These are phyloP conservation scores for Nematostella vectensis DNA, from an alignment of 92 coral and sea anemone genomes.

Conservation along the genomic window DNA sequence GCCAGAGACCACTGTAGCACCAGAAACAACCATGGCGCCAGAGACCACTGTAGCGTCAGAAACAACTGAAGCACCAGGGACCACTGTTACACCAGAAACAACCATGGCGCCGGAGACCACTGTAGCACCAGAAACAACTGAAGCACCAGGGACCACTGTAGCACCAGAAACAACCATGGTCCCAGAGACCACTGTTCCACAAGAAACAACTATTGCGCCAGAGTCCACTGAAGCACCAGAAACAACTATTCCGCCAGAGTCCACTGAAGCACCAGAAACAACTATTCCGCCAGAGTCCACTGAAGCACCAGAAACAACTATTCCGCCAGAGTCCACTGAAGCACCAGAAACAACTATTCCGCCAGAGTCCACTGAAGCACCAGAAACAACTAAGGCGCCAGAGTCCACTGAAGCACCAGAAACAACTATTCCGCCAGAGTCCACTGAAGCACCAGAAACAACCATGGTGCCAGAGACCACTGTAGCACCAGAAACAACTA, in stretches of 20 bases:
- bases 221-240: neutral
- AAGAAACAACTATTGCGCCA: neutral
- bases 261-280: neutral
- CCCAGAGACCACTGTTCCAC: neutral
- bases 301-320: neutral
- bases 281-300: no score
- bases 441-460: neutral
- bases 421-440: no score
- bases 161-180: neutral
- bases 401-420: neutral
- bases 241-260: neutral
- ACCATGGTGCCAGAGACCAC: neutral
- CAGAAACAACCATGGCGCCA: neutral
- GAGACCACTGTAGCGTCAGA: neutral
- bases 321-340: neutral
- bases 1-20: neutral
- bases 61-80: conserved; percentile 1
- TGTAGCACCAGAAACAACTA: neutral
- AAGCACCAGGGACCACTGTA: neutral
- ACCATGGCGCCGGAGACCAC: neutral
- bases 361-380: neutral
- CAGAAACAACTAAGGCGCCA: neutral
- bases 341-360: neutral
- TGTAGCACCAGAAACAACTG: neutral
- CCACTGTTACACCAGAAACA: neutral